Percentiles rank a stretch among this genome's conserved stretches.
Evolutionary conservation across 2,888 invertebrate species (phyloP).

Genomic region (Arctia plantaginis): DNA sequence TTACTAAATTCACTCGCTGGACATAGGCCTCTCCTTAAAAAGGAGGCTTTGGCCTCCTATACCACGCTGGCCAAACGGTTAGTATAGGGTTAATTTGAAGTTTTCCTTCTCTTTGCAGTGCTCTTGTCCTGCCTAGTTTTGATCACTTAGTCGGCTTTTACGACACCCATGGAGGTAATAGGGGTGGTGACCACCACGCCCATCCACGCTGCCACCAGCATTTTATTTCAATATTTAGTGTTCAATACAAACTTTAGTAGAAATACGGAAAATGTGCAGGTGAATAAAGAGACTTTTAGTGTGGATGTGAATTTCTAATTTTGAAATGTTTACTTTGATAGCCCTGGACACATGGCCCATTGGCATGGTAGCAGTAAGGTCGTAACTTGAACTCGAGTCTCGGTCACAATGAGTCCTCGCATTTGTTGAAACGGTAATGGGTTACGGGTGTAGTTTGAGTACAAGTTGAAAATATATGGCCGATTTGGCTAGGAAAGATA

Average conservation of each 20-base stretch:
- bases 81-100: no score
- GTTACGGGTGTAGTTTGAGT: conserved; percentile 61
- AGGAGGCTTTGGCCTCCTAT: no score
- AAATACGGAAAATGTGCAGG: neutral
- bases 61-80: no score
- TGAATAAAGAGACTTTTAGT: neutral
- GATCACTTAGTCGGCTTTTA: no score
- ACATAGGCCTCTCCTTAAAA: no score
- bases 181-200: no score
- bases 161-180: no score
- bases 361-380: conserved; percentile 39
- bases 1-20: no score
- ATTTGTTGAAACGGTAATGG: conserved; percentile 69
- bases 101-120: no score
- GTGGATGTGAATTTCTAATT: neutral
- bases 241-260: neutral
- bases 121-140: no score
- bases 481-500: conserved; percentile 50
- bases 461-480: conserved; percentile 53
- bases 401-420: conserved; percentile 63
- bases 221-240: neutral
- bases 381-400: conserved; percentile 66
- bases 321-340: conserved; percentile 7
- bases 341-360: conserved; percentile 36
- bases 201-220: neutral